Evolutionary conservation across 2,888 invertebrate species (phyloP), one percentile per base, ranked within the genome.

Genomic region (Chymomyza amoena): DNA sequence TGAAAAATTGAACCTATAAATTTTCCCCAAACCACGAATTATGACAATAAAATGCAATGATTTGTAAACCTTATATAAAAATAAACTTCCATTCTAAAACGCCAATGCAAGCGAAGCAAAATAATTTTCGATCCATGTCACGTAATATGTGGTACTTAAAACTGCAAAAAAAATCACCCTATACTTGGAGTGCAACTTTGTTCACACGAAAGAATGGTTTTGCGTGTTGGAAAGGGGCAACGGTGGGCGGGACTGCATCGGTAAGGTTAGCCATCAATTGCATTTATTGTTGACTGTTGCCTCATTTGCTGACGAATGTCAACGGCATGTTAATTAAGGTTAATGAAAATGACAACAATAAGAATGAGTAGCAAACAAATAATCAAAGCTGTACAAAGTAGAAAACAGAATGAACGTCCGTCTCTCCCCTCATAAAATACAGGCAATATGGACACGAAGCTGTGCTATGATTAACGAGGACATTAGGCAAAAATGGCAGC

Each of bases 261-360:
- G 61, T 6, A 16, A 51, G 61, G 50, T 36, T 18, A 50, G 16
- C 66, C 71, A 72, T 73, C 76, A 73, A 72, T 66, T 76, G 79
- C 74, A 77, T 77, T 78, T 81, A 57, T 61, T 66, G 64, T 18
- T 64, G 64, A 9, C 16, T 36, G 28, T 39, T 25, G 25, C 20
- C 20, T 32, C 28, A 52, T 25, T 25, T 10, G 70, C 68, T 64
- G 66, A 76, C 75, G 80, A 80, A 74, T 84, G 88, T 79, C 86
- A 86, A 78, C 84, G 80, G 70, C 76, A 83, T 72, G 72, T 77
- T 84, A 88, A 84, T 84, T 84, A 84, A 86, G 87, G 84, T 84
- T 84, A 84, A 86, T 84, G 81, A 86, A 84, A 84, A 88, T 74
- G 73, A 74, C 78, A 79, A 81, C 57, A 56, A 56, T n/a, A 56